Conservation (phyloP, 2,113 vertebrate genomes). For the Pheucticus melanocephalus region DNA sequence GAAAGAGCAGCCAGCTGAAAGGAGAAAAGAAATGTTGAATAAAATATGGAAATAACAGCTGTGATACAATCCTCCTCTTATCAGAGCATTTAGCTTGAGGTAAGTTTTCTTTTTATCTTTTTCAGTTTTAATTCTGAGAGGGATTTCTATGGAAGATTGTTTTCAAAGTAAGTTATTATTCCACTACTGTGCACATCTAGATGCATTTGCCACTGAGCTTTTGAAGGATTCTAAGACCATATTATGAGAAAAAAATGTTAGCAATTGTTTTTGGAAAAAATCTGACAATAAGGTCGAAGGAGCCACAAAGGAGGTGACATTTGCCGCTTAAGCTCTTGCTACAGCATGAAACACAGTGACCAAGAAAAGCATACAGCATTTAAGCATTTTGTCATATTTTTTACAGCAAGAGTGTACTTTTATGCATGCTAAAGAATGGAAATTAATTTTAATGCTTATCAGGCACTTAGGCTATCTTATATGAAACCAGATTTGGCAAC, state of each 20-base stretch:
- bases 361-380: constrained; percentile 11
- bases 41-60: neutral
- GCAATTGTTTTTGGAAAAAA: constrained; percentile 9
- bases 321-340: neutral
- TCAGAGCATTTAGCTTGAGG: neutral
- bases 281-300: constrained; percentile 20
- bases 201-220: neutral
- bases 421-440: constrained; percentile 34
- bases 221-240: neutral
- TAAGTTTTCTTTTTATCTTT: neutral
- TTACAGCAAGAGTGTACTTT: neutral
- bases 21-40: neutral
- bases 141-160: neutral
- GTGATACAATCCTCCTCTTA: neutral
- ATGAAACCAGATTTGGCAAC: constrained; percentile 61
- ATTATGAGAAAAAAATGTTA: neutral
- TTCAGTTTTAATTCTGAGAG: neutral
- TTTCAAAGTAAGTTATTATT: constrained; percentile 33
- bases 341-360: neutral
- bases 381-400: constrained; percentile 33
- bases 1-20: neutral
- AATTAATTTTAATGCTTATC: constrained; percentile 58
- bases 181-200: neutral
- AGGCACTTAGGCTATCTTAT: constrained; percentile 47
- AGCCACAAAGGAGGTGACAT: neutral